A percentile compares a stretch with the other conserved stretches of the same genome.
These are phyloP conservation scores for Drosophila pseudotalamancana DNA, from an alignment of 2,888 invertebrate species.

Conservation along the genomic window DNA sequence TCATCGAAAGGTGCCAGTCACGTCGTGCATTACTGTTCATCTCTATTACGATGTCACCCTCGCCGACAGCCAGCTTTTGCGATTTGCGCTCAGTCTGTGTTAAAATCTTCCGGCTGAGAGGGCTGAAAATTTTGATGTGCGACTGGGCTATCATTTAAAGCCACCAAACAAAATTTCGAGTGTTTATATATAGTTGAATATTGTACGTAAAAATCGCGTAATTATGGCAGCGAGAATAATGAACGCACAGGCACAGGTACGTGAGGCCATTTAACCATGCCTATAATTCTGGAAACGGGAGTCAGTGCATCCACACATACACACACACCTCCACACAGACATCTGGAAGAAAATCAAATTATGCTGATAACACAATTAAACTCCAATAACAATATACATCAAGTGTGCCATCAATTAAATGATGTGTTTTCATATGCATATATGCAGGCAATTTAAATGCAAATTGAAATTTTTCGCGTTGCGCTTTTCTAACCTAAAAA, in stretches of 20 bases:
- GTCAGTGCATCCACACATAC: conserved; percentile 35
- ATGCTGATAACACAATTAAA: conserved; percentile 43
- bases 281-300: conserved; percentile 19
- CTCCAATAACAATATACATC: conserved; percentile 38
- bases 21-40: conserved; percentile 13
- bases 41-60: conserved; percentile 38
- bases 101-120: conserved; percentile 84
- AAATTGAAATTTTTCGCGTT: conserved; percentile 53
- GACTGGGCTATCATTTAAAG: conserved; percentile 44
- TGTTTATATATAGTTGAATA: conserved; percentile 47
- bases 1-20: conserved; percentile 14
- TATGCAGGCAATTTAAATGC: conserved; percentile 2
- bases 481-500: conserved; percentile 81
- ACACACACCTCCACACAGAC: conserved; percentile 6
- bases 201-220: conserved; percentile 37
- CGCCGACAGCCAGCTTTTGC: conserved; percentile 28
- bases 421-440: conserved; percentile 33
- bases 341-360: conserved; percentile 16
- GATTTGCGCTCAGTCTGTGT: conserved; percentile 74
- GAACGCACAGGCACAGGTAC: conserved; percentile 82
- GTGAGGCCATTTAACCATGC: conserved; percentile 49
- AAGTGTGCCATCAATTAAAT: conserved; percentile 22
- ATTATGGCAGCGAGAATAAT: conserved; percentile 82
- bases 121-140: conserved; percentile 83
- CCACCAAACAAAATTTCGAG: conserved; percentile 39